A percentile compares a stretch with the other conserved stretches of the same genome.
These are phyloP conservation scores for Ceratosolen solmsi DNA, from an alignment of 1,140 invertebrate genomes.

Conservation along the genomic window DNA sequence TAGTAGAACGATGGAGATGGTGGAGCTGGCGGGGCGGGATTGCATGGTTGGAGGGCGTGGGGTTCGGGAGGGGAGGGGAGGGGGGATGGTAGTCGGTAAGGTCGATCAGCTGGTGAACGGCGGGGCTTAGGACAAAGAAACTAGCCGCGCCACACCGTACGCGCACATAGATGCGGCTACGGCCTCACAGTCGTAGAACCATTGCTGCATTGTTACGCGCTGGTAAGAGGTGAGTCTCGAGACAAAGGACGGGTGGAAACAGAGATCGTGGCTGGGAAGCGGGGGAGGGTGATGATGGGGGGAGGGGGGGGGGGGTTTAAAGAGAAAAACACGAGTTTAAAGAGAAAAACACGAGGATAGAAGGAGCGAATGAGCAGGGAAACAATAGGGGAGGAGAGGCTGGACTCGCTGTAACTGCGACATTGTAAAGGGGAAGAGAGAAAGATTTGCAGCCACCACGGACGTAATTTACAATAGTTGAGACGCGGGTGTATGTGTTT, in stretches of 20 bases:
- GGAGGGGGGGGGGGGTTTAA: no score
- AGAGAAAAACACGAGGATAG: background rate
- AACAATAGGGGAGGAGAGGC: background rate
- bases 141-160: background rate
- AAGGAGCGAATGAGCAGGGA: background rate
- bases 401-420: no score
- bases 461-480: no score
- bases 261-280: no score
- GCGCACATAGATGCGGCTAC: background rate
- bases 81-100: conserved; percentile 42
- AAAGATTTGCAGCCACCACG: no score
- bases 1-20: background rate
- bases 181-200: no score
- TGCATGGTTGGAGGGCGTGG: background rate
- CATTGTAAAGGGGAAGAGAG: no score
- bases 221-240: background rate
- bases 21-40: no score
- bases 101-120: conserved; percentile 58
- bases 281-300: no score
- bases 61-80: background rate
- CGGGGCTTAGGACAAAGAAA: conserved; percentile 44
- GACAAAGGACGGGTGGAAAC: background rate
- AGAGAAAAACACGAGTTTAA: no score
- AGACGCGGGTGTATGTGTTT: no score
- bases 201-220: background rate